phyloP scores from a whole-genome alignment of 1,140 invertebrate genomes.

The Eumaeus atala region DNA sequence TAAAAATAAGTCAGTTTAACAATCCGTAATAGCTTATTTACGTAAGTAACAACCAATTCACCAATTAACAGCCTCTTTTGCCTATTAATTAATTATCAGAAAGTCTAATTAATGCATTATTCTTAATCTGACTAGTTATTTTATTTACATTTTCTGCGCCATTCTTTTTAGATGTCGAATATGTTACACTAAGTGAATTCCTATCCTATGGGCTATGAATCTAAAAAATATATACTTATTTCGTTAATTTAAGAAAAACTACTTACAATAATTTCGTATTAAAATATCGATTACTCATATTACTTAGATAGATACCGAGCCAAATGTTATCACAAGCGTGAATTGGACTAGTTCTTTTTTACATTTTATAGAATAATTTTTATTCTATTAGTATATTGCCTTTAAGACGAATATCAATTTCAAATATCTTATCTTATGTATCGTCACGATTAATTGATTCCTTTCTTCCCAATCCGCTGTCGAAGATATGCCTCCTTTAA shows the following conservation, averaged over 20 bases:
- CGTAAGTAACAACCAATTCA: constrained; percentile 21
- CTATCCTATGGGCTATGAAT: neutral
- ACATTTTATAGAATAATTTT: no score
- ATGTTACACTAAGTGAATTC: neutral
- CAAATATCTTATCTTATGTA: no score
- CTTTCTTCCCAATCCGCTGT: no score
- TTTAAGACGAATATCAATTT: no score
- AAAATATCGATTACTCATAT: neutral
- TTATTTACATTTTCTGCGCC: neutral
- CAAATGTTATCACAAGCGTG: constrained; percentile 5
- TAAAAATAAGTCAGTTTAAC: neutral
- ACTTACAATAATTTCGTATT: neutral
- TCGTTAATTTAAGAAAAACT: constrained; percentile 1
- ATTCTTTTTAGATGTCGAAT: neutral
- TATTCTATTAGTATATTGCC: no score
- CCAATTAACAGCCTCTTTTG: constrained; percentile 20
- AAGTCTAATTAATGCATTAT: constrained; percentile 14
- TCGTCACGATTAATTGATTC: no score
- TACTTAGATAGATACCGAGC: constrained; percentile 1
- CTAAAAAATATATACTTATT: neutral
- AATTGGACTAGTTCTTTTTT: neutral
- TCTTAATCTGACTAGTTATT: constrained; percentile 21
- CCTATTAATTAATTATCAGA: constrained; percentile 6
- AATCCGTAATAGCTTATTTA: constrained; percentile 11
- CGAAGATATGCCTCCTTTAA: no score